phyloP scores from a whole-genome alignment of 2,888 invertebrate genomes.

The Eristalis arbustorum region DNA sequence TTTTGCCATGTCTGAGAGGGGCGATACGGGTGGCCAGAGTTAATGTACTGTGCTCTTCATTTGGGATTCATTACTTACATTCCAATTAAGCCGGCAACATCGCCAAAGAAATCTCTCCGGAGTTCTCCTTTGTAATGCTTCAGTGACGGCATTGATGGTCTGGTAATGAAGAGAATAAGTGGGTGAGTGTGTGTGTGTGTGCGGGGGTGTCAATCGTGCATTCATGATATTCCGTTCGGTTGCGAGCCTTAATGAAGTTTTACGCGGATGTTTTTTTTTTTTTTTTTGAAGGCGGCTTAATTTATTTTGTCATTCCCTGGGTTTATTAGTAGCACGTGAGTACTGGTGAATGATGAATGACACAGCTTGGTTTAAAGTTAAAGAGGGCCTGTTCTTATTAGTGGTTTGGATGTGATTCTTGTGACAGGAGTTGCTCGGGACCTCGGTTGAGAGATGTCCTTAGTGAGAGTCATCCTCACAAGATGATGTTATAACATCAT shows the following conservation, averaged over 20 bases:
- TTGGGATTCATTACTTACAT: slow-evolving; percentile 82
- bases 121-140: slow-evolving; percentile 87
- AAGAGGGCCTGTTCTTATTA: too few relatives aligned
- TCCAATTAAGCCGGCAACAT: slow-evolving; percentile 87
- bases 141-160: slow-evolving; percentile 87
- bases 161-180: slow-evolving; percentile 51
- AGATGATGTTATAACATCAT: too few relatives aligned
- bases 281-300: neutral
- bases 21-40: neutral
- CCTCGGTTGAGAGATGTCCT: too few relatives aligned
- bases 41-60: neutral
- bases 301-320: neutral
- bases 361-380: too few relatives aligned
- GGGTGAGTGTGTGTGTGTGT: too few relatives aligned
- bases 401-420: too few relatives aligned
- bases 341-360: neutral
- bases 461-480: too few relatives aligned
- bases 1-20: slow-evolving; percentile 87
- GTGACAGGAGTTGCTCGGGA: too few relatives aligned
- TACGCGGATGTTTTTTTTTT: neutral
- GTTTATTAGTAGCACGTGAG: neutral
- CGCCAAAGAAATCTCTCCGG: slow-evolving; percentile 86
- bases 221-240: neutral
- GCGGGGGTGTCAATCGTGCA: neutral
- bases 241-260: neutral